Evolutionary conservation across 2,113 vertebrate species (phyloP).

Genomic region (Corythornis cristatus): DNA sequence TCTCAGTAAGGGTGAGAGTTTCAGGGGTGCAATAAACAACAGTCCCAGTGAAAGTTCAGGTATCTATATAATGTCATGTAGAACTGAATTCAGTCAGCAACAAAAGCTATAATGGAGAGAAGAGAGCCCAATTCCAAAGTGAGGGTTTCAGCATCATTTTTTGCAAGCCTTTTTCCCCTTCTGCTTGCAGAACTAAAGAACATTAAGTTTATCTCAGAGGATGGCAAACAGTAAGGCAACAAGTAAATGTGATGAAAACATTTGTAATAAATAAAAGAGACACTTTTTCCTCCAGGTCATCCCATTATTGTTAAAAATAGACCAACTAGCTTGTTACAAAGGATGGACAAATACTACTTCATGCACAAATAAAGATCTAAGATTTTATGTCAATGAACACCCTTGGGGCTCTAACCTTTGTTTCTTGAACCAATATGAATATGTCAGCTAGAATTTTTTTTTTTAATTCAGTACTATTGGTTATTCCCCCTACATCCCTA

Average conservation of each 20-base stretch:
- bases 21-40: fast-evolving
- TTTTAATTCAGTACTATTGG: neutral
- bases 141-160: neutral
- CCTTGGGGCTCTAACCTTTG: neutral
- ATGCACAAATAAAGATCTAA: neutral
- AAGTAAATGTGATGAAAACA: neutral
- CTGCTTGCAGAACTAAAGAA: neutral
- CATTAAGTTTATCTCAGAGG: neutral
- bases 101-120: neutral
- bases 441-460: neutral
- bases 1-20: neutral
- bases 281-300: neutral
- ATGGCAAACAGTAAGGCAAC: neutral
- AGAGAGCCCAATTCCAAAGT: neutral
- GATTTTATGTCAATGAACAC: neutral
- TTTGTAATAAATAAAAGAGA: neutral
- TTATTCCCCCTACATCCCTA: neutral
- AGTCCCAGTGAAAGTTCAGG: neutral
- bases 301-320: neutral
- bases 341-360: neutral
- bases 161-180: neutral
- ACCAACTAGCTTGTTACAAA: neutral
- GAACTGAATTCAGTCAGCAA: neutral
- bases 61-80: neutral
- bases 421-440: neutral